Evolutionary conservation across 2,888 invertebrate genomes (phyloP).

Genomic region (Drosophila mayaguana): DNA sequence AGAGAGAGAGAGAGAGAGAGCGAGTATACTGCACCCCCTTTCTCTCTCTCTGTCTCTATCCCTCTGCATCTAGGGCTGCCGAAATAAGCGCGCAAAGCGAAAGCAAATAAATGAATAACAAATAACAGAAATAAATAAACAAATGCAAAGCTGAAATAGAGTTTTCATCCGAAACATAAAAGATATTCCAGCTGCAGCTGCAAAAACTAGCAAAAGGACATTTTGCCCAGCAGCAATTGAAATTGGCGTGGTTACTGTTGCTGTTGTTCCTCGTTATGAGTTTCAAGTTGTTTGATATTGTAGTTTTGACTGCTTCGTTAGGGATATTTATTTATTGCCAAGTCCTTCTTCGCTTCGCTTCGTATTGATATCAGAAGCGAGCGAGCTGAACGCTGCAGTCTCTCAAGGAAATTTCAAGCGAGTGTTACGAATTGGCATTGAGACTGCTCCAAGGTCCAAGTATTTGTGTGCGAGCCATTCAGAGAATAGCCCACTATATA

Average conservation of each 20-base stretch:
- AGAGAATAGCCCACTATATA: background rate
- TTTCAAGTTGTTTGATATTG: conserved; percentile 17
- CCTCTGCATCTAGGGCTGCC: background rate
- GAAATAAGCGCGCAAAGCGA: conserved; percentile 40
- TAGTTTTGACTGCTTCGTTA: conserved; percentile 60
- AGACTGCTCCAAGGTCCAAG: background rate
- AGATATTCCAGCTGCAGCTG: conserved; percentile 40
- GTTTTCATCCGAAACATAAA: conserved; percentile 39
- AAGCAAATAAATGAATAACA: conserved; percentile 65
- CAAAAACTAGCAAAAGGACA: conserved; percentile 44
- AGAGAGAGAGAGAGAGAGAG: conserved; percentile 5
- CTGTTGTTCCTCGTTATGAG: conserved; percentile 17
- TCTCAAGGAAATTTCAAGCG: conserved; percentile 9
- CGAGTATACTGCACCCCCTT: background rate
- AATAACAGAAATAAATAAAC: conserved; percentile 59
- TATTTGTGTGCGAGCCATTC: background rate
- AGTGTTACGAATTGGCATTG: conserved; percentile 22
- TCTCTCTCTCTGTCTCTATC: background rate
- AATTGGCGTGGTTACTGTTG: background rate
- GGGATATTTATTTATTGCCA: conserved; percentile 63
- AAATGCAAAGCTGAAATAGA: conserved; percentile 45
- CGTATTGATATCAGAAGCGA: conserved; percentile 55
- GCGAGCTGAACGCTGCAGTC: conserved; percentile 20
- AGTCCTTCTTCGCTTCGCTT: conserved; percentile 43
- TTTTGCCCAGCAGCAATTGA: conserved; percentile 4